Base-by-base conservation (phyloP, 2,797 vertebrate genomes). In the Rhinella marina region DNA sequence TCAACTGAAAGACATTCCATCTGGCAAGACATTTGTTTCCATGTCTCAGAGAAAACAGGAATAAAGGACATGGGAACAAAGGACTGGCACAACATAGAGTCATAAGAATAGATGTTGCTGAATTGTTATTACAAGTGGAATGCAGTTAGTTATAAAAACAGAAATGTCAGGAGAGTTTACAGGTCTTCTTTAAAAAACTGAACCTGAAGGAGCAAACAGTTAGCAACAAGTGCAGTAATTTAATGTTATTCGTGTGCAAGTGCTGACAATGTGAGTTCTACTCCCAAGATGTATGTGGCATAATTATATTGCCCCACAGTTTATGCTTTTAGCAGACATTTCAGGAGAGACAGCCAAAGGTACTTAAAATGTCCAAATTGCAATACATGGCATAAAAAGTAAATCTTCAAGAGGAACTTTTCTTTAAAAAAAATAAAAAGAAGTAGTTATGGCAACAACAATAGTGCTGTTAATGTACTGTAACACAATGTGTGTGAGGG, bases 401-500 rank as follows among this genome's bases (percentile, higher is more conserved):
- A 29, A 66, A 85, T 61, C 64, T 27, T 29, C 5, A 88, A 73
- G 48, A 72, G 21, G 66, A 81, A 86, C 78, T 82, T 57, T 81
- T 85, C n/a, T 68, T 85, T n/a, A 72, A 48, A 59, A 83, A 80
- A n/a, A 48, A 48, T 17, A 14, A 84, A 79, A 81, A 81, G 77
- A 70, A 48, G 84, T 85, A 72, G 68, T 81, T 85, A 85, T 85
- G 83, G 87, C 52, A 88, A 88, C 82, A 88, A 88, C 68, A 85
- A 85, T 29, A 72, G 68, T 56, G 64, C 81, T 75, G 32, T 64
- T 81, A 81, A 85, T 81, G 25, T 75, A 81, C 78, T 56, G 56
- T 72, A 76, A 81, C 25, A 75, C 68, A 82, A n/a, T 23, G 17
- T 84, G 66, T 62, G 32, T 61, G 25, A n/a, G 1, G 29, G 19